Conservation (phyloP, 2,113 vertebrate species). For the Cyanoliseus patagonus region DNA sequence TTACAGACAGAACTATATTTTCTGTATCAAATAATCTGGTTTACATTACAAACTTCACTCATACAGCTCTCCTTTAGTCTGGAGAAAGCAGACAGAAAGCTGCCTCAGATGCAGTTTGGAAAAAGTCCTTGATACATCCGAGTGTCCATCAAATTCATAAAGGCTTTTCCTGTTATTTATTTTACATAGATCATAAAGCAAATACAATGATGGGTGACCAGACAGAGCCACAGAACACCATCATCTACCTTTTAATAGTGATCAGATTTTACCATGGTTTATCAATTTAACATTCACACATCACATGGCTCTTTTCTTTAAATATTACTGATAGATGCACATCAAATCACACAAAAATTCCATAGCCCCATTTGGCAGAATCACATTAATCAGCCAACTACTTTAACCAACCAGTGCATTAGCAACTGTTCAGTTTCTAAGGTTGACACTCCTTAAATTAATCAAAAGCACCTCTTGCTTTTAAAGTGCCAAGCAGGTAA, state of each 20-base stretch:
- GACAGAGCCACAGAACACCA: background rate
- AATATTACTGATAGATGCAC: background rate
- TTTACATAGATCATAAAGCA: background rate
- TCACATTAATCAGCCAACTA: background rate
- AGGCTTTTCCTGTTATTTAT: background rate
- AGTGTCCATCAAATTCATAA: background rate
- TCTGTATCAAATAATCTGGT: background rate
- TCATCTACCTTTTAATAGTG: conserved; percentile 12
- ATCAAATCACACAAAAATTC: background rate
- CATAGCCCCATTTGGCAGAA: conserved; percentile 1
- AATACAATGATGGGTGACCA: background rate
- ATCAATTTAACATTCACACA: background rate
- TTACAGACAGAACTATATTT: background rate
- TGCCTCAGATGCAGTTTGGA: background rate
- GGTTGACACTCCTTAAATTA: background rate
- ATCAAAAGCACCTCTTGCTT: background rate
- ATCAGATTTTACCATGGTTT: background rate
- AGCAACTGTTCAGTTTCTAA: background rate
- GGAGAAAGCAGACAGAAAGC: background rate
- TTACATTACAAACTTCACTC: background rate
- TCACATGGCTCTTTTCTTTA: background rate
- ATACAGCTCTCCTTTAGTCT: background rate
- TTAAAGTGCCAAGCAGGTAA: background rate
- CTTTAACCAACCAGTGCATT: background rate
- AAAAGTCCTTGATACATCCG: background rate